Conservation (phyloP, 1,140 invertebrate species). For the Rhopalosiphum padi region DNA sequence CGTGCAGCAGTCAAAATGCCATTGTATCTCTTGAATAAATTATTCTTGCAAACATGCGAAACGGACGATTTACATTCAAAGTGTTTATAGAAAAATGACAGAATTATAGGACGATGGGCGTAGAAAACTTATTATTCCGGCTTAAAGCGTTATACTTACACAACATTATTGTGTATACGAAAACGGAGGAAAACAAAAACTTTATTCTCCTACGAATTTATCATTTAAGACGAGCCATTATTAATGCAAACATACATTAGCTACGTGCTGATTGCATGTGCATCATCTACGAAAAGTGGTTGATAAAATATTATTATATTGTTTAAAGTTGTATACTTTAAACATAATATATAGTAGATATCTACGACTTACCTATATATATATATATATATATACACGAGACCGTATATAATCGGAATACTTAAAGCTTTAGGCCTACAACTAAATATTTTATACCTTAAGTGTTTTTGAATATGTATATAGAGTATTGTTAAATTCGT, state of each 20-base stretch:
- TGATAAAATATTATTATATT: slow-evolving; percentile 7
- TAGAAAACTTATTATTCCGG: not conserved
- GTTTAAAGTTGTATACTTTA: not conserved
- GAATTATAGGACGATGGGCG: not conserved
- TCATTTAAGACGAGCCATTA: not conserved
- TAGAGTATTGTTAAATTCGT: not conserved
- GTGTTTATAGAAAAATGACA: slow-evolving; percentile 27
- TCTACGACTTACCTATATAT: not conserved
- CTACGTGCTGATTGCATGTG: not conserved
- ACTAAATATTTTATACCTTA: not conserved
- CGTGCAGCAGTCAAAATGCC: not conserved
- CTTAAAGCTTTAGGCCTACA: not conserved
- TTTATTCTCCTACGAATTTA: not conserved
- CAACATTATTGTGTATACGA: not conserved
- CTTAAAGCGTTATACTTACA: not conserved
- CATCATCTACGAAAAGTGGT: not conserved
- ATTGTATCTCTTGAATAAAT: not conserved
- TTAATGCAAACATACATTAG: slow-evolving; percentile 25
- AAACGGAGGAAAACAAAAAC: not conserved
- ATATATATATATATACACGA: too few relatives aligned
- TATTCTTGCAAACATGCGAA: not conserved
- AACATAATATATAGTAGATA: not conserved
- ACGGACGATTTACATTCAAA: slow-evolving; percentile 1
- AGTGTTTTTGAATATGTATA: not conserved
- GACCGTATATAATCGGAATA: not conserved